Base-by-base conservation (phyloP, 2,113 vertebrate genomes). In the Empidonax traillii region DNA sequence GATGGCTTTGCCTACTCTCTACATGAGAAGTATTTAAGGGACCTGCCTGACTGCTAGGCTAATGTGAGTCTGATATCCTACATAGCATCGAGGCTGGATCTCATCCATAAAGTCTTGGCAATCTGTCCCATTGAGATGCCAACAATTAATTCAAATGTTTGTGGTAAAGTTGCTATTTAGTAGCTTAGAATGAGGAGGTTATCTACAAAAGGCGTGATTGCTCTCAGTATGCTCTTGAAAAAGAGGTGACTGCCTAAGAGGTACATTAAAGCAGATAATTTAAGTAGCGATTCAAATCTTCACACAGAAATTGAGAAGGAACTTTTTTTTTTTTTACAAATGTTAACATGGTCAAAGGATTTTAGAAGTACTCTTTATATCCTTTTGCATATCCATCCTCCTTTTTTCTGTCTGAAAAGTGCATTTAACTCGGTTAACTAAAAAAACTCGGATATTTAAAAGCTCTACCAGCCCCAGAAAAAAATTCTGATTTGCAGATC, bases 61-160 rank as follows among this genome's bases (percentile, higher is more conserved):
- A 79, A 71, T 10, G 0, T 22, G 39, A 93, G 43, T 61, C 75
- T 80, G 43, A 47, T 46, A 63, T 71, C 3, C 4, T 41, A 74
- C 63, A 80, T 30, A 67, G n/a, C 52, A 88, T 41, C 59, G 80
- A 62, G 58, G 33, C 62, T 95, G 87, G 75, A 93, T 84, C 72
- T 84, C 47, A 56, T 79, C 85, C 69, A 63, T 85, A 53, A 72
- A 81, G 31, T 52, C 61, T 88, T 93, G 88, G 68, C 75, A 92
- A 80, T 89, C 65, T 58, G 27, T 87, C 37, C 52, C 52, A 46
- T 6, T 63, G 16, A 81, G 56, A 84, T 81, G 75, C 47, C 72
- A 92, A 46, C 39, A 92, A 81, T 84, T 90, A 93, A 93, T 87
- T 85, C 56, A 85, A 82, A 89, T 84, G 56, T 89, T 90, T 93